Evolutionary conservation across 2,888 invertebrate species (phyloP).

Genomic region (Vanessa cardui): DNA sequence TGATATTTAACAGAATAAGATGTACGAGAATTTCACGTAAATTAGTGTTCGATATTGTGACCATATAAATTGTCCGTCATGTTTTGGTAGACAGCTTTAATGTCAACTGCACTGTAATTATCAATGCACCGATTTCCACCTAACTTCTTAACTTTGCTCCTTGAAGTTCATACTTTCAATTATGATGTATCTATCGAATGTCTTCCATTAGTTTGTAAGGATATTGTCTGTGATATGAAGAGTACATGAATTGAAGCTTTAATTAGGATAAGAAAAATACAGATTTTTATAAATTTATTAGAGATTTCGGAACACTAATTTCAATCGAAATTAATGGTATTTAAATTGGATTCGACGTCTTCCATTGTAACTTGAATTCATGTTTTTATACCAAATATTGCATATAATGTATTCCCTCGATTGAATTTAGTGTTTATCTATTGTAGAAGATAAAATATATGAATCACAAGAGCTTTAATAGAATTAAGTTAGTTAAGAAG

Average conservation of each 20-base stretch:
- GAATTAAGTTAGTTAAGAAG: constrained; percentile 46
- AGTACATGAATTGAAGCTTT: constrained; percentile 66
- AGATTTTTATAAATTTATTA: constrained; percentile 19
- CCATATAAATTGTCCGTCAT: constrained; percentile 66
- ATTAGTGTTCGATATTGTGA: constrained; percentile 63
- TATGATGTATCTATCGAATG: constrained; percentile 48
- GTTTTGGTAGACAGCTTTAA: constrained; percentile 83
- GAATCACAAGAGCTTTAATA: constrained; percentile 65
- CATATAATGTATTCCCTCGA: constrained; percentile 29
- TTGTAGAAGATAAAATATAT: constrained; percentile 15
- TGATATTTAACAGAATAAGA: constrained; percentile 45
- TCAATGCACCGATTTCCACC: constrained; percentile 66
- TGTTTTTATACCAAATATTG: constrained; percentile 24
- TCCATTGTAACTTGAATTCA: constrained; percentile 20
- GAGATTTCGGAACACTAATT: constrained; percentile 24
- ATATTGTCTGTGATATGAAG: constrained; percentile 70
- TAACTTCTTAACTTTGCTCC: constrained; percentile 47
- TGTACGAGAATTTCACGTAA: constrained; percentile 53
- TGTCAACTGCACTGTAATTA: constrained; percentile 77
- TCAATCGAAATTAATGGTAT: constrained; percentile 20
- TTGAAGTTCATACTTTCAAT: constrained; percentile 45
- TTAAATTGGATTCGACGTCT: constrained; percentile 22
- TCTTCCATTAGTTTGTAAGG: constrained; percentile 74
- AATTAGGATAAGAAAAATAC: constrained; percentile 54
- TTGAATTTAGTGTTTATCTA: constrained; percentile 27